Evolutionary conservation across 2,888 invertebrate species (phyloP), one percentile per base, ranked within the genome.

Genomic region (Brenthis daphne): DNA sequence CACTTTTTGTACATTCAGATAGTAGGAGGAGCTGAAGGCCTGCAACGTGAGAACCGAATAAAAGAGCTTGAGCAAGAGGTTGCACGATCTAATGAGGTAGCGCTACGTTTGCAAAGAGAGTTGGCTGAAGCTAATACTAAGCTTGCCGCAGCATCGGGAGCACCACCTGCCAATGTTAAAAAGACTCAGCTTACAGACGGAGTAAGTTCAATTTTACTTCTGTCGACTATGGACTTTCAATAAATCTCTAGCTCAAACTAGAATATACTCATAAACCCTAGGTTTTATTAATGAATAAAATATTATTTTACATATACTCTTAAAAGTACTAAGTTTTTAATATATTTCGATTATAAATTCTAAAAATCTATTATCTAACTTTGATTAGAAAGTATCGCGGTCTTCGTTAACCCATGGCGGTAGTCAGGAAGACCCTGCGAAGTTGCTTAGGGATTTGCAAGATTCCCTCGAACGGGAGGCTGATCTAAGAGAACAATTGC

Each of bases 401-500:
- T 96, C 96, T 63, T 96, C 96, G 2, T 83, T 97, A 4, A 96
- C 96, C 0, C 93, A 96, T 61, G 96, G 96, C 20, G 96, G 96
- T 58, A 96, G 96, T 29, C 96, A 96, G 83, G 96, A 96, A 77
- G 96, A 97, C 85, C 96, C 96, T 0, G 95, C 95, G 60, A 97
- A 97, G 82, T 88, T 98, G 54, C 92, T 98, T 72, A 93, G 98
- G 57, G 98, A 98, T 83, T 93, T 99, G 20, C 97, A 98, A 83
- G 98, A 98, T 89, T 97, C 98, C 2, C 92, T 98, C 72, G 99
- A 99, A 89, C 93, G 99, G 37, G 99, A 99, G 87, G 97, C 97
- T 1, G 99, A 99, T 90, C 92, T 99, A 16, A 94, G 97, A 66
- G 99, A 99, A 85, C 99, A 99, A 85, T 90, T 99, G 13, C 95